phyloP scores from a whole-genome alignment of 2,113 vertebrate genomes.

The Ctenodactylus gundi region DNA sequence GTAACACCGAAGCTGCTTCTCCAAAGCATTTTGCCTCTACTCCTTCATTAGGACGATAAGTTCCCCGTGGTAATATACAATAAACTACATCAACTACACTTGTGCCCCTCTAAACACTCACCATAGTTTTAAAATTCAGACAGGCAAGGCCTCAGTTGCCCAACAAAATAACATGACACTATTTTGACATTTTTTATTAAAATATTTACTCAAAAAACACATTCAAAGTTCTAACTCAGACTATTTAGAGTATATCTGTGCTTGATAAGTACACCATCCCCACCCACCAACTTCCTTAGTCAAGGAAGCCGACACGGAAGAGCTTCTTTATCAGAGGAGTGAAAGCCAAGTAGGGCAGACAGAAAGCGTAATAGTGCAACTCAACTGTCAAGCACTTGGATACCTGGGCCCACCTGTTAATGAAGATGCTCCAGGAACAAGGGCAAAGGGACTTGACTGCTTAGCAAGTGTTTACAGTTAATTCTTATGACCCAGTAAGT shows the following conservation, averaged over 20 bases:
- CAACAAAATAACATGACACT: background rate
- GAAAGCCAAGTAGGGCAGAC: background rate
- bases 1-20: background rate
- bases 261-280: background rate
- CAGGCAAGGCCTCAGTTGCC: rapidly evolving
- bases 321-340: background rate
- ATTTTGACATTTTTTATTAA: background rate
- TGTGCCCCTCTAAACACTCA: background rate
- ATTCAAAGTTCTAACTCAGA: background rate
- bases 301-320: background rate
- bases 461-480: background rate
- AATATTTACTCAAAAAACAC: background rate
- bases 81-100: background rate
- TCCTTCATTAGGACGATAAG: background rate
- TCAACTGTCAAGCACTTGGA: background rate
- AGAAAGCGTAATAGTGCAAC: background rate
- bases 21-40: background rate
- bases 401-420: background rate
- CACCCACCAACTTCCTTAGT: background rate
- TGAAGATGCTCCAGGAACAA: background rate
- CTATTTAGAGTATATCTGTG: background rate
- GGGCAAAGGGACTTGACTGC: background rate
- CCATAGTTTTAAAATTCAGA: background rate
- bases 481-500: background rate
- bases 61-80: background rate